phyloP scores from a whole-genome alignment of 2,797 vertebrate genomes.

The Paratrypauchen microcephalus region DNA sequence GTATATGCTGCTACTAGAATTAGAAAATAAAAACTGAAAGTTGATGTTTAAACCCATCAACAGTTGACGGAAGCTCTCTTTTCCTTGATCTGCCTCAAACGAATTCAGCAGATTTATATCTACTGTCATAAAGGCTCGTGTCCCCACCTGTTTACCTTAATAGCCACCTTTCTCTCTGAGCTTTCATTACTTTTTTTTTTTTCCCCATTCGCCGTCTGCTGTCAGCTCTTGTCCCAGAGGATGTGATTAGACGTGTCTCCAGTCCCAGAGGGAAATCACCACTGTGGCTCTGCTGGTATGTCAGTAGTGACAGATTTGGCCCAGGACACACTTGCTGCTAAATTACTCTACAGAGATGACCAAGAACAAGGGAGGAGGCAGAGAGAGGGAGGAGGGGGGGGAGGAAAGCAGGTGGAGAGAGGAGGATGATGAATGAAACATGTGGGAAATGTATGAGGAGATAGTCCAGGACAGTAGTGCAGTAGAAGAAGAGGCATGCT shows the following conservation, averaged over 20 bases:
- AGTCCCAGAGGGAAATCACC: slow-evolving; percentile 62
- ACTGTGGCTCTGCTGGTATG: slow-evolving; percentile 40
- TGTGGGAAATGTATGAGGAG: slow-evolving; percentile 14
- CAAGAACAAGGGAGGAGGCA: slow-evolving; percentile 23
- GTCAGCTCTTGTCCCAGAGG: slow-evolving; percentile 57
- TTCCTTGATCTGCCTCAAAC: slow-evolving; percentile 17
- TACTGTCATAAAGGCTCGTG: slow-evolving; percentile 27
- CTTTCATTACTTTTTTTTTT: slow-evolving; percentile 52
- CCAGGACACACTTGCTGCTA: slow-evolving; percentile 50
- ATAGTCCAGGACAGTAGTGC: slow-evolving; percentile 9
- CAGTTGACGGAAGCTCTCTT: slow-evolving; percentile 13
- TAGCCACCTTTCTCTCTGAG: slow-evolving; percentile 37
- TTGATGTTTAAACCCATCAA: slow-evolving; percentile 24
- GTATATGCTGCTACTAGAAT: slow-evolving; percentile 19
- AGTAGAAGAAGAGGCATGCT: background rate
- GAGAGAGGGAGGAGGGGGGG: slow-evolving; percentile 23
- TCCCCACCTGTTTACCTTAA: slow-evolving; percentile 53
- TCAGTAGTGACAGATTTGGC: slow-evolving; percentile 60
- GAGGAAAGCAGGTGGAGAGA: slow-evolving; percentile 16
- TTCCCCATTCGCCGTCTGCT: slow-evolving; percentile 27
- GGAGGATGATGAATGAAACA: slow-evolving; percentile 36
- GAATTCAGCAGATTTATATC: slow-evolving; percentile 43
- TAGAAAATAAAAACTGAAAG: slow-evolving; percentile 10
- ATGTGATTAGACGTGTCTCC: slow-evolving; percentile 64
- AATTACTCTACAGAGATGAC: slow-evolving; percentile 53